phyloP scores from a whole-genome alignment of 2,888 invertebrate species.

The Myopa tessellatipennis region DNA sequence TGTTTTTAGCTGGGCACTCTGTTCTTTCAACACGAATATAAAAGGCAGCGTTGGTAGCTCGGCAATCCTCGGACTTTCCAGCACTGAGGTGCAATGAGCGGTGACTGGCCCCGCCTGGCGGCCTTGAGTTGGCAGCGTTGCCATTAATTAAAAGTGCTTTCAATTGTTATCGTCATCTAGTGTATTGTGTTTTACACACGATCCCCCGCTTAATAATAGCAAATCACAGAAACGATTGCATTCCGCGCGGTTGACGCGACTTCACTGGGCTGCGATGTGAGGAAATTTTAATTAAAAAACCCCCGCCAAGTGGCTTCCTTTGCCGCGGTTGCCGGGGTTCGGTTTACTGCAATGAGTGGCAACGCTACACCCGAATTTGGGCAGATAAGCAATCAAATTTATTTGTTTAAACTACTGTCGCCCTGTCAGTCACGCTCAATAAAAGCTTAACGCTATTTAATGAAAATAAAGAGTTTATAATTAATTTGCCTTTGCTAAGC shows the following conservation, averaged over 20 bases:
- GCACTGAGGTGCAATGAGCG: too few relatives aligned
- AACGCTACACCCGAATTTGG: slow-evolving; percentile 5
- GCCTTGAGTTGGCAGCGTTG: slow-evolving; percentile 4
- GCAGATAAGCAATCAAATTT: slow-evolving; percentile 5
- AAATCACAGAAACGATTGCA: background rate
- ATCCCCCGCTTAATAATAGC: background rate
- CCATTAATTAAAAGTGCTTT: slow-evolving; percentile 10
- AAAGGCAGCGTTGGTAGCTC: too few relatives aligned
- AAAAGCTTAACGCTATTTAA: too few relatives aligned
- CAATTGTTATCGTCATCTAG: background rate
- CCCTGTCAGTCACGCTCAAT: too few relatives aligned
- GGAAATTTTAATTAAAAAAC: slow-evolving; percentile 25
- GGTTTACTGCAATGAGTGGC: background rate
- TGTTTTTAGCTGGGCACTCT: too few relatives aligned
- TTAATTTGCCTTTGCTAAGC: too few relatives aligned
- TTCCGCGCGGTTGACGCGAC: too few relatives aligned
- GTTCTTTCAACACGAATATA: too few relatives aligned
- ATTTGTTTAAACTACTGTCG: slow-evolving; percentile 4
- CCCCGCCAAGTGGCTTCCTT: background rate
- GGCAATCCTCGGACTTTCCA: too few relatives aligned
- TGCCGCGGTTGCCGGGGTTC: background rate
- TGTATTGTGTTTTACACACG: background rate
- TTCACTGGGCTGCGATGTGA: background rate
- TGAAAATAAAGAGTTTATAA: too few relatives aligned
- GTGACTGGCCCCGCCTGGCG: background rate